Conservation (phyloP, 1,140 invertebrate genomes). For the Lineus longissimus region DNA sequence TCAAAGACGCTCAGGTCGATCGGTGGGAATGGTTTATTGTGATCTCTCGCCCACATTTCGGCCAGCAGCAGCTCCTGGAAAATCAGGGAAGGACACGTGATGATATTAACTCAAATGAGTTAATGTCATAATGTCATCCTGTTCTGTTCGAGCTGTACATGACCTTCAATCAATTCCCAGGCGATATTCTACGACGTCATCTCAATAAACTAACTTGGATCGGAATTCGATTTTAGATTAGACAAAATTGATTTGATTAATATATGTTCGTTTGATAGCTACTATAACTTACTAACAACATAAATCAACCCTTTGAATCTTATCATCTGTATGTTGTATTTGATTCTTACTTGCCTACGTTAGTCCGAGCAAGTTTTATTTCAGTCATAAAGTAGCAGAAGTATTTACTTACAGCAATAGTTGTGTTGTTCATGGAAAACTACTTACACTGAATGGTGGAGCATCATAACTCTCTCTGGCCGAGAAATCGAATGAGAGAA, state of each 20-base stretch:
- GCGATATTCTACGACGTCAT: too few relatives aligned
- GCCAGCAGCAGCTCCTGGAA: conserved; percentile 54
- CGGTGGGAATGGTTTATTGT: conserved; percentile 55
- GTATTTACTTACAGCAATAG: not conserved
- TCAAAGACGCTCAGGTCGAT: conserved; percentile 51
- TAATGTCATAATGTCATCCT: not conserved
- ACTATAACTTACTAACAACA: too few relatives aligned
- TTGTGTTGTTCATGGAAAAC: not conserved
- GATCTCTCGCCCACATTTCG: conserved; percentile 55
- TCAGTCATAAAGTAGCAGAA: not conserved
- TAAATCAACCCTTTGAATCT: too few relatives aligned
- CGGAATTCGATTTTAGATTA: not conserved
- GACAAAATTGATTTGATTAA: not conserved
- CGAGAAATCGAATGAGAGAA: conserved; percentile 58
- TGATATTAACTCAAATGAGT: not conserved
- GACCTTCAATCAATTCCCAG: too few relatives aligned
- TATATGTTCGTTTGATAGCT: not conserved
- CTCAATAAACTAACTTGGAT: too few relatives aligned
- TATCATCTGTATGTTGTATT: not conserved
- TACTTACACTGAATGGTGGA: conserved; percentile 53
- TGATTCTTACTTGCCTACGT: not conserved
- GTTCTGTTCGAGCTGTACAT: not conserved
- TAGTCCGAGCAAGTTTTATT: not conserved
- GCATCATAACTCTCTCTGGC: conserved; percentile 49
- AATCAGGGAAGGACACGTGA: not conserved